Conservation (phyloP, 2,113 vertebrate genomes). For the Hypocryptadius cinnamomeus region DNA sequence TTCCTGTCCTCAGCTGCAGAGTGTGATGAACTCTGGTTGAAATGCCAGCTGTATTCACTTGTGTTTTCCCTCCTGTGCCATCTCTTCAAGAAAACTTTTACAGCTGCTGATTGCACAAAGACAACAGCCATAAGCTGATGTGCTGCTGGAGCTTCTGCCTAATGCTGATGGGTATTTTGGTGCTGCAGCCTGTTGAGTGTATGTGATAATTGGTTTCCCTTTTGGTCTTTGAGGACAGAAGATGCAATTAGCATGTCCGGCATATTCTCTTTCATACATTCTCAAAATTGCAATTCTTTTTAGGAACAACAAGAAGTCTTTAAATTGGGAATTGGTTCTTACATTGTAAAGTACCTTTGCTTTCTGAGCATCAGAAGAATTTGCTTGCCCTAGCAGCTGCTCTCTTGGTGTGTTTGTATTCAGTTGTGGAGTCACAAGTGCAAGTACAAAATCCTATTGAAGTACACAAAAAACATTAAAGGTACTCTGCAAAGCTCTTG, state of each 20-base stretch:
- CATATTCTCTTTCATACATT: conserved; percentile 47
- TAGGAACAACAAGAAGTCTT: not conserved
- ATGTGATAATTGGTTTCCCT: conserved; percentile 72
- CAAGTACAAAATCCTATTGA: conserved; percentile 16
- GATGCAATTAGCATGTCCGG: conserved; percentile 69
- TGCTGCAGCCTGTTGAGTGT: conserved; percentile 45
- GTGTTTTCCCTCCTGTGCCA: conserved; percentile 28
- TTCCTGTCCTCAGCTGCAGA: not conserved
- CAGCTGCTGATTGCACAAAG: not conserved
- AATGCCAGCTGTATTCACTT: conserved; percentile 24
- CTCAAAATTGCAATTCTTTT: conserved; percentile 55
- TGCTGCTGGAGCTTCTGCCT: not conserved
- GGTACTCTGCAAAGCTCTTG: not conserved
- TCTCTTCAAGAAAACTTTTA: conserved; percentile 22
- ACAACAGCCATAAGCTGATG: not conserved
- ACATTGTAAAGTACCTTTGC: not conserved
- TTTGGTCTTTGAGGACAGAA: conserved; percentile 65
- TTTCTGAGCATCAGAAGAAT: conserved; percentile 28
- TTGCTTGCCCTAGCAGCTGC: not conserved
- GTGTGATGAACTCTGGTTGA: not conserved
- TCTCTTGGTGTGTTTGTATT: conserved; percentile 6
- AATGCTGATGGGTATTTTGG: conserved; percentile 49
- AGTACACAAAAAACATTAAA: not conserved
- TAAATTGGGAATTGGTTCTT: conserved; percentile 25
- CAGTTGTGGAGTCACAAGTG: not conserved